phyloP scores from a whole-genome alignment of 1,140 invertebrate genomes.

The Monochamus saltuarius region DNA sequence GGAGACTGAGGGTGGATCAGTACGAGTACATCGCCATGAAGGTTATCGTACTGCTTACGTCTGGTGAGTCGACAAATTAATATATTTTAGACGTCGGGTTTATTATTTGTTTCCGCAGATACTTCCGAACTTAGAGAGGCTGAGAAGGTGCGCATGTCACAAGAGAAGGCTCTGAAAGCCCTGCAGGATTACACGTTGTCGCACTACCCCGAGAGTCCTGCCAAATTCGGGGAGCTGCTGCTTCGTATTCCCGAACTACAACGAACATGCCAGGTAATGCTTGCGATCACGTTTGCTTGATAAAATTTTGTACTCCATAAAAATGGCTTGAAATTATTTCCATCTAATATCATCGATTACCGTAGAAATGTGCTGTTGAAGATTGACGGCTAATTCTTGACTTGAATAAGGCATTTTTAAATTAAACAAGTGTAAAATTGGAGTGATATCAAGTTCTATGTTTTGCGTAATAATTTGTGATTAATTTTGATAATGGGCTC shows the following conservation, averaged over 20 bases:
- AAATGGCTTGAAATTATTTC: too few relatives aligned
- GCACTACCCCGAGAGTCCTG: constrained; percentile 88
- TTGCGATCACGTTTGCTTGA: neutral
- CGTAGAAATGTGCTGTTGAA: too few relatives aligned
- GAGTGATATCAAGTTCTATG: too few relatives aligned
- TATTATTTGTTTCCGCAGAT: constrained; percentile 58
- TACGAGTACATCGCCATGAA: constrained; percentile 98
- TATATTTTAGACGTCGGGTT: constrained; percentile 8
- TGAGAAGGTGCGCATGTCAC: constrained; percentile 87
- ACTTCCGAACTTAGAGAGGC: constrained; percentile 88
- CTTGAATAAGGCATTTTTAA: too few relatives aligned
- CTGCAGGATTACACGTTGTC: constrained; percentile 88
- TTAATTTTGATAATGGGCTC: too few relatives aligned
- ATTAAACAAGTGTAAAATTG: too few relatives aligned
- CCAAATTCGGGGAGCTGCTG: constrained; percentile 92
- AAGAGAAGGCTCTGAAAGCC: constrained; percentile 91
- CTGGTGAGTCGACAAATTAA: constrained; percentile 62
- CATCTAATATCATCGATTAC: too few relatives aligned
- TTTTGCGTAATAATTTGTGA: too few relatives aligned
- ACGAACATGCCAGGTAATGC: constrained; percentile 81
- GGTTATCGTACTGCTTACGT: constrained; percentile 89
- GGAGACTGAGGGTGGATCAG: constrained; percentile 87
- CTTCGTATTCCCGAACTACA: constrained; percentile 92
- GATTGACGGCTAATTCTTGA: too few relatives aligned
- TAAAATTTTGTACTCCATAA: too few relatives aligned